Evolutionary conservation across 37 sponge, comb jelly and placozoan genomes (phyloP).

Genomic region (Aplysina aerophoba): DNA sequence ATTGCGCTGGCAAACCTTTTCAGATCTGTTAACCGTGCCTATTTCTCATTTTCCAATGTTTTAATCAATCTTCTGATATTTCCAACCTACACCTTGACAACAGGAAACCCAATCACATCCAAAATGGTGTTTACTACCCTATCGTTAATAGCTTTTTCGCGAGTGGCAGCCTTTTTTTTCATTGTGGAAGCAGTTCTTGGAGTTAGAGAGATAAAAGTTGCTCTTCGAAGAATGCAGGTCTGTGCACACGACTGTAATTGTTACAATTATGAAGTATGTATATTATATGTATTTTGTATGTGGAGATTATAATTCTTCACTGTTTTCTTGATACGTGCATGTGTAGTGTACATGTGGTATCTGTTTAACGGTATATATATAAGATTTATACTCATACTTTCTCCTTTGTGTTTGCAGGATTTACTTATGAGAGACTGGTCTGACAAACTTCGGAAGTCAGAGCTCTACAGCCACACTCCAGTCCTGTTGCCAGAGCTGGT

Average conservation of each 20-base stretch:
- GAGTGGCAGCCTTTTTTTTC: neutral
- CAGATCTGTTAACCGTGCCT: conserved; percentile 51
- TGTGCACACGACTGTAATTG: neutral
- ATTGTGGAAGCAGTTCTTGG: neutral
- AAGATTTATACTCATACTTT: no score
- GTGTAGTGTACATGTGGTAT: no score
- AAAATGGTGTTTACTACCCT: conserved; percentile 64
- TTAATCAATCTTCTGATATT: conserved; percentile 55
- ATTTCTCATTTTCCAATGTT: conserved; percentile 27
- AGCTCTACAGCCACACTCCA: no score
- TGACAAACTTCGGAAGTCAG: no score
- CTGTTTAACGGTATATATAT: no score
- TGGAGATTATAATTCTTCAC: no score
- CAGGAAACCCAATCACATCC: conserved; percentile 51
- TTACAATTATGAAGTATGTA: neutral
- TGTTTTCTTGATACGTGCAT: no score
- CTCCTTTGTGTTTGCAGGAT: no score
- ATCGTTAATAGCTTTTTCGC: neutral
- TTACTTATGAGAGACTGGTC: no score
- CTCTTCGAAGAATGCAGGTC: neutral
- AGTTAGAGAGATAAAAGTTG: neutral
- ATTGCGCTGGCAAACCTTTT: conserved; percentile 45
- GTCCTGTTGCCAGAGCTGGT: no score
- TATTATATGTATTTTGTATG: no score
- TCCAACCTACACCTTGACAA: neutral